Conservation (phyloP, 1,140 invertebrate species). For the Trichoplusia ni region DNA sequence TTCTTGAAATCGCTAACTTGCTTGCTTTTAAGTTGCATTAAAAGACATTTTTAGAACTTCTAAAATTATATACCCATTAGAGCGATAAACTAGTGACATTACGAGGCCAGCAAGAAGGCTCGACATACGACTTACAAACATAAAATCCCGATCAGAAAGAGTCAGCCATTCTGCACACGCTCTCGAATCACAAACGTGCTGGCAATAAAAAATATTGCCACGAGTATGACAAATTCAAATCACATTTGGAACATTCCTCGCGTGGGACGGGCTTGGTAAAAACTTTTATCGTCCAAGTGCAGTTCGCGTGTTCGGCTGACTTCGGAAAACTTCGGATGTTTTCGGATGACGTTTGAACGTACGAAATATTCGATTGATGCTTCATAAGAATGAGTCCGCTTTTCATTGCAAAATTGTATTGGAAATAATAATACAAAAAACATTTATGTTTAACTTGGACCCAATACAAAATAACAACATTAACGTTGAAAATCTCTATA, state of each 20-base stretch:
- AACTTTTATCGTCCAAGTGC: conserved; percentile 29
- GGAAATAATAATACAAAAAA: too few relatives aligned
- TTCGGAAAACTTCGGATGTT: not conserved
- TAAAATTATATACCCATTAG: too few relatives aligned
- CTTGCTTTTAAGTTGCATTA: too few relatives aligned
- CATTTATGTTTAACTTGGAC: too few relatives aligned
- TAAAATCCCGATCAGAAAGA: conserved; percentile 3
- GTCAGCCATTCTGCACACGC: conserved; percentile 17
- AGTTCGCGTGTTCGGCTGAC: conserved; percentile 7
- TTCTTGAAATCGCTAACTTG: too few relatives aligned
- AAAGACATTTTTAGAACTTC: too few relatives aligned
- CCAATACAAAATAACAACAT: too few relatives aligned
- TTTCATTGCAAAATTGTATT: too few relatives aligned
- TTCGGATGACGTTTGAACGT: conserved; percentile 8
- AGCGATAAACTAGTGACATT: too few relatives aligned
- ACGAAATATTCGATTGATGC: not conserved
- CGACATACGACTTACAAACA: too few relatives aligned
- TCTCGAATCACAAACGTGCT: conserved; percentile 12
- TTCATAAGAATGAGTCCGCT: not conserved
- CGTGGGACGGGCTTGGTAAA: not conserved
- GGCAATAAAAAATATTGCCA: conserved; percentile 18
- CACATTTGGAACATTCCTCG: conserved; percentile 29
- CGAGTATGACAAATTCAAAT: conserved; percentile 30
- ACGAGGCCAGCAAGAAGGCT: too few relatives aligned
- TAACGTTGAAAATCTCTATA: too few relatives aligned